Evolutionary conservation across 2,888 invertebrate genomes (phyloP).

Genomic region (Fabriciana adippe): DNA sequence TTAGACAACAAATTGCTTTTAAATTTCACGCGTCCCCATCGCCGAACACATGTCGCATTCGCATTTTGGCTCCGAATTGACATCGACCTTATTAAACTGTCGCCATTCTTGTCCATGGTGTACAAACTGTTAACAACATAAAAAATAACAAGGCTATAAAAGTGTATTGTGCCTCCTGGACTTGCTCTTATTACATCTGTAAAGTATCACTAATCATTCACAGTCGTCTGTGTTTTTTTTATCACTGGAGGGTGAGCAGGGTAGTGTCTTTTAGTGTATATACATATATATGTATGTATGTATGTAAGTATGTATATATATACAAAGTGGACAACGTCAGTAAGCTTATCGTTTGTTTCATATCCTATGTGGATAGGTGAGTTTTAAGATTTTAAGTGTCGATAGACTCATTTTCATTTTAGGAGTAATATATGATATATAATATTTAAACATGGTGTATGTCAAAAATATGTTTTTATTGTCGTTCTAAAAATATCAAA

Average conservation of each 20-base stretch:
- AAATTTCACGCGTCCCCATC: constrained; percentile 27
- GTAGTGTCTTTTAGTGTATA: background rate
- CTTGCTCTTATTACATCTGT: constrained; percentile 46
- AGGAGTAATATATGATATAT: too few species aligned
- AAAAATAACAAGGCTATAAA: constrained; percentile 70
- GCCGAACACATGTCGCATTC: constrained; percentile 31
- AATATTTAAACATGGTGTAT: too few species aligned
- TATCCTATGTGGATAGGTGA: too few species aligned
- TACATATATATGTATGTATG: too few species aligned
- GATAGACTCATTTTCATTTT: too few species aligned
- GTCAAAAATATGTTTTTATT: too few species aligned
- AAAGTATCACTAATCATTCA: constrained; percentile 23
- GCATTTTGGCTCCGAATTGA: constrained; percentile 42
- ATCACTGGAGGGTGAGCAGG: background rate
- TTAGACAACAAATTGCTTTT: constrained; percentile 30
- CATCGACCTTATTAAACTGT: constrained; percentile 43
- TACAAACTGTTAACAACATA: constrained; percentile 63
- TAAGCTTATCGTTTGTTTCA: too few species aligned
- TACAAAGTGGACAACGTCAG: too few species aligned
- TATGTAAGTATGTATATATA: too few species aligned
- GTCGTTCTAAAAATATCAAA: too few species aligned
- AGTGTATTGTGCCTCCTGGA: constrained; percentile 47
- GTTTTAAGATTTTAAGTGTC: too few species aligned
- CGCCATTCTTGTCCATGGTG: constrained; percentile 42
- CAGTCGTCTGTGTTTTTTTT: constrained; percentile 1